Percentiles rank a stretch among this genome's conserved stretches.
Conservation (phyloP, 2,113 vertebrate species). For the Epinephelus cyanopodus region DNA sequence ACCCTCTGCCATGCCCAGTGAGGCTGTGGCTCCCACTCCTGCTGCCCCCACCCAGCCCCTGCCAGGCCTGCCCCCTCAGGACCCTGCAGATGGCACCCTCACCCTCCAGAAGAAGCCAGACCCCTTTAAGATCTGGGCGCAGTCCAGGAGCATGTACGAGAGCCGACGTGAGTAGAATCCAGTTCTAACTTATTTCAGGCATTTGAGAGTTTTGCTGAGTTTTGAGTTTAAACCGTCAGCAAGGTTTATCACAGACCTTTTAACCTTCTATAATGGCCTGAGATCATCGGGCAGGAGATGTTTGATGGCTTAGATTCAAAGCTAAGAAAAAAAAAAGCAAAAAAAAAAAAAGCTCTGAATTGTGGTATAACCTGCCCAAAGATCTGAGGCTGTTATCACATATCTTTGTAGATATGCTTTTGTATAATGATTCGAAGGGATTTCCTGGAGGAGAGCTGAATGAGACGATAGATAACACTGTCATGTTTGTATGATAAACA, state of each 20-base stretch:
- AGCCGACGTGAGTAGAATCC: conserved; percentile 93
- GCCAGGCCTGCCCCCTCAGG: conserved; percentile 83
- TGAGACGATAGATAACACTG: neutral
- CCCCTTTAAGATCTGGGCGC: conserved; percentile 99
- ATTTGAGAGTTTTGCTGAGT: conserved; percentile 17
- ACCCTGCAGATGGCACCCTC: conserved; percentile 89
- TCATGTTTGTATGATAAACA: neutral
- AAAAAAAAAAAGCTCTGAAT: too few relatives aligned
- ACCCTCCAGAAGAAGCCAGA: conserved; percentile 97
- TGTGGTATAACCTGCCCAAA: neutral
- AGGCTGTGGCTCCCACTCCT: conserved; percentile 76
- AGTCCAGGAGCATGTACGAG: conserved; percentile 99
- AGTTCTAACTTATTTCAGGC: neutral
- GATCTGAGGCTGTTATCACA: neutral
- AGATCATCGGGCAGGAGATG: neutral
- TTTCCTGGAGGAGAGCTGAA: neutral
- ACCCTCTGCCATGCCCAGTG: conserved; percentile 86
- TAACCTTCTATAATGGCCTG: neutral
- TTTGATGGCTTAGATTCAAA: neutral
- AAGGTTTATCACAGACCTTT: neutral
- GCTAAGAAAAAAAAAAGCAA: neutral
- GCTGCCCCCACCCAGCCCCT: conserved; percentile 84
- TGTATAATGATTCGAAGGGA: neutral
- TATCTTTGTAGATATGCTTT: neutral
- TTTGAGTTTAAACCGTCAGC: conserved; percentile 2